Evolutionary conservation across 2,797 vertebrate genomes (phyloP), one percentile per base, ranked within the genome.

Genomic region (Adelosebastes latens): DNA sequence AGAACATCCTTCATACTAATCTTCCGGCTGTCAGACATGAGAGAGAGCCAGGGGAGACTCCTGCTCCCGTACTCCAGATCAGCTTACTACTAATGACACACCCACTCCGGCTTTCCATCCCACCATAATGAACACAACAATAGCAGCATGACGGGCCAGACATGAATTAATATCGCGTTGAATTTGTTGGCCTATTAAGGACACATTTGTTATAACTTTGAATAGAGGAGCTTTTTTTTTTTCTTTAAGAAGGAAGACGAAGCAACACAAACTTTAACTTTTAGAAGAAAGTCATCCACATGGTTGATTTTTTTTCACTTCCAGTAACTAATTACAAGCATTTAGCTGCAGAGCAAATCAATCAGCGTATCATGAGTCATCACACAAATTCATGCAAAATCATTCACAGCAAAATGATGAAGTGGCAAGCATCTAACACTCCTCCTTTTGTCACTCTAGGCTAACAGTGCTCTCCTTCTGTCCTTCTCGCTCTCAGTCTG

Each of bases 351-450:
- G 91, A 94, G 91, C 81, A 93, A 92, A 94, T 91, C 89, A 85
- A 86, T 89, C 83, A 22, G 82, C 14, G 31, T 79, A 84, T 87
- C 82, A 53, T 90, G 87, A 93, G 71, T 93, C 92, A 94, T 89
- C 88, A 79, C 77, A 80, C 88, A 94, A 93, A 94, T 93, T 93
- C 88, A 95, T 94, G 93, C 91, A 91, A 94, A 94, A 93, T 93
- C 91, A 94, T 95, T 93, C 89, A 93, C 86, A 89, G 89, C 69
- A 81, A 91, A 90, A 90, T 88, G 80, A 91, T 88, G 75, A 91
- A 89, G 89, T 75, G 85, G 81, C 80, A 81, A 88, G 72, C 75
- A 84, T 84, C 75, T 77, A 88, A 86, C 87, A 88, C 83, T 87
- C 88, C 85, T 92, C 86, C 82, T 86, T 84, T 82, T 89, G 80